A percentile compares a stretch with the other conserved stretches of the same genome.
These are phyloP conservation scores for Pogoniulus pusillus DNA, from an alignment of 2,797 vertebrate species.

Conservation along the genomic window DNA sequence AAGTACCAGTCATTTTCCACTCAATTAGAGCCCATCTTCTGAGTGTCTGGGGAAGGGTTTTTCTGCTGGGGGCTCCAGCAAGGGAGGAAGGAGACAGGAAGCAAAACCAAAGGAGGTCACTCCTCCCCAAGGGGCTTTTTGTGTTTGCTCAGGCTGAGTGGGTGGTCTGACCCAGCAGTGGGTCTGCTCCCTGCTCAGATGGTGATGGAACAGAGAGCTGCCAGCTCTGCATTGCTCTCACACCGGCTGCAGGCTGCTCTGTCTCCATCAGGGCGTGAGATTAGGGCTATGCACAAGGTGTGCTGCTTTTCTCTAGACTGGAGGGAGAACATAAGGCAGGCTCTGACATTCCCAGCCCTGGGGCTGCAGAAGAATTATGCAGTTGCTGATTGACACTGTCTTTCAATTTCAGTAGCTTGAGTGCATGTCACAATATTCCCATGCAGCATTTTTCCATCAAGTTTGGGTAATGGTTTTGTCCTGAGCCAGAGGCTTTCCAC, in stretches of 20 bases:
- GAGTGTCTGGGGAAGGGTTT: not conserved
- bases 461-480: fast-evolving
- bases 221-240: not conserved
- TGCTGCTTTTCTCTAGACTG: not conserved
- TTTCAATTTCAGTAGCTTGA: not conserved
- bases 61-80: not conserved
- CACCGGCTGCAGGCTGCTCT: not conserved
- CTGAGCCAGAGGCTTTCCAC: not conserved
- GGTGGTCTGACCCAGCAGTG: not conserved
- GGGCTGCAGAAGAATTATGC: not conserved
- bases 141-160: not conserved
- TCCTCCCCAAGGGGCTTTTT: not conserved
- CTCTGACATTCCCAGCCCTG: not conserved
- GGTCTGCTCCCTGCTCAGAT: not conserved
- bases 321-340: not conserved
- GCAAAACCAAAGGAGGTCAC: not conserved
- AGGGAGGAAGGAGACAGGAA: not conserved
- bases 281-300: not conserved
- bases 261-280: not conserved
- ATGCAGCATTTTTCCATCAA: fast-evolving
- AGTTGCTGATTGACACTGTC: not conserved
- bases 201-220: not conserved
- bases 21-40: not conserved
- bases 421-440: not conserved
- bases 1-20: slow-evolving; percentile 35